These are phyloP conservation scores for Oplegnathus fasciatus DNA, from an alignment of 2,113 vertebrate species.

Conservation along the genomic window DNA sequence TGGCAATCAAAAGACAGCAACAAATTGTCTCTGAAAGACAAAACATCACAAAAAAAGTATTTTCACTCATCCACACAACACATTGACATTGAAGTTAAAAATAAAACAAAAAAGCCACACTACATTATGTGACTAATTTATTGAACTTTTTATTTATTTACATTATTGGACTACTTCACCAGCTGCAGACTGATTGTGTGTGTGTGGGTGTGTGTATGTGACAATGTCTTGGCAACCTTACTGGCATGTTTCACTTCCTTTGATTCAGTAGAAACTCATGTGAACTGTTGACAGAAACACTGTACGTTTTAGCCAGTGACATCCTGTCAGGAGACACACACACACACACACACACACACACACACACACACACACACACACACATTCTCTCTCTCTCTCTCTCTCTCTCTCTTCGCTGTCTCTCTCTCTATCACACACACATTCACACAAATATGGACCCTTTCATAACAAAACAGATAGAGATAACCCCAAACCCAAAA, in stretches of 20 bases:
- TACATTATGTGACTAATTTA: too few relatives aligned
- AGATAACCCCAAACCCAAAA: background rate
- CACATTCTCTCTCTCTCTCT: background rate
- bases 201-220: background rate
- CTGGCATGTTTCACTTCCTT: constrained; percentile 59
- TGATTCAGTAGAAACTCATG: constrained; percentile 38
- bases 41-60: background rate
- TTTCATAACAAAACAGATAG: too few relatives aligned
- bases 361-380: background rate
- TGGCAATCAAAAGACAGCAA: too few relatives aligned
- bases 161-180: too few relatives aligned
- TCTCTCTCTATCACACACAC: background rate
- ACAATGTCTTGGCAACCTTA: background rate
- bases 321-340: constrained; percentile 44
- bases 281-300: constrained; percentile 22
- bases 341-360: background rate
- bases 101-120: too few relatives aligned
- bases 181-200: background rate
- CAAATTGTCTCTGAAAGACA: too few relatives aligned
- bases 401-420: background rate
- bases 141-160: too few relatives aligned
- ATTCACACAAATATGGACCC: background rate
- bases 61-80: background rate
- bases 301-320: constrained; percentile 31
- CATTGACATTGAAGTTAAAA: too few relatives aligned